phyloP scores from a whole-genome alignment of 2,888 invertebrate species.

The Lypha dubia region DNA sequence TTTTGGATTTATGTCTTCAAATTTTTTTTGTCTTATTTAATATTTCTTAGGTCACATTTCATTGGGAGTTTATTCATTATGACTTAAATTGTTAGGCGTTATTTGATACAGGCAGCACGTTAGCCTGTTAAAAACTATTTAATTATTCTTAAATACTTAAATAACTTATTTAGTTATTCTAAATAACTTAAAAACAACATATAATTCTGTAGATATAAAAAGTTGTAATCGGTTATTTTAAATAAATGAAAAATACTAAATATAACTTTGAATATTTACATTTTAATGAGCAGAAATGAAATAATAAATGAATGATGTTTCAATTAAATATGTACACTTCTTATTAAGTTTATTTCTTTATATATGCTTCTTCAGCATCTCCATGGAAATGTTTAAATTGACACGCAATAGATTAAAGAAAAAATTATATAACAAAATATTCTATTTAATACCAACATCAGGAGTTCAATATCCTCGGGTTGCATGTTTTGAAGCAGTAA shows the following conservation, averaged over 20 bases:
- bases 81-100: too few relatives aligned
- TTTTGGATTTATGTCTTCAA: too few relatives aligned
- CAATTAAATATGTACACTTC: conserved; percentile 16
- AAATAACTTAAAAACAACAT: too few relatives aligned
- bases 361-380: conserved; percentile 1
- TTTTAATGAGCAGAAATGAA: conserved; percentile 47
- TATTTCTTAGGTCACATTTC: too few relatives aligned
- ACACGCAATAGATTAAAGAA: conserved; percentile 58
- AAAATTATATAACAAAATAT: conserved; percentile 58
- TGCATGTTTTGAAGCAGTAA: conserved; percentile 48
- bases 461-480: conserved; percentile 62
- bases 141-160: too few relatives aligned
- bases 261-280: conserved; percentile 48
- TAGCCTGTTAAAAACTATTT: too few relatives aligned
- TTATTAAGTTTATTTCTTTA: conserved; percentile 14
- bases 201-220: too few relatives aligned
- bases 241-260: conserved; percentile 9
- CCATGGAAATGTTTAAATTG: conserved; percentile 51
- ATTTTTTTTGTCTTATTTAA: too few relatives aligned
- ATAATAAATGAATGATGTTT: conserved; percentile 43
- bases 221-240: conserved; percentile 23
- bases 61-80: too few relatives aligned
- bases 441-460: conserved; percentile 50
- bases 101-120: too few relatives aligned
- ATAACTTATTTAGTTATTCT: too few relatives aligned